These are phyloP conservation scores for Drosophila yakuba DNA, from an alignment of 1,140 invertebrate species.

Conservation along the genomic window DNA sequence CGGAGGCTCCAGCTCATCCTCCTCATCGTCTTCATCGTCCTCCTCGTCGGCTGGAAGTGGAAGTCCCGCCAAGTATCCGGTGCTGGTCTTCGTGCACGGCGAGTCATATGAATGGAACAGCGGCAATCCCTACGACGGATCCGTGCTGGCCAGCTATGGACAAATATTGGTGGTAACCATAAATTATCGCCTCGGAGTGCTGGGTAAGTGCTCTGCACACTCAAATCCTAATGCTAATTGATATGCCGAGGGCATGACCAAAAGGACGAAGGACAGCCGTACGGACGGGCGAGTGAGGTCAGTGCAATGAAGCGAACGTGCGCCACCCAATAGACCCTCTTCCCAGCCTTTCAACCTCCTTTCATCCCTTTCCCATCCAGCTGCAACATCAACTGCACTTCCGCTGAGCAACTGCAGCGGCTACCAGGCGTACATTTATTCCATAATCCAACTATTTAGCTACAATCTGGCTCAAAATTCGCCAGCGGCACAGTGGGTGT, in stretches of 20 bases:
- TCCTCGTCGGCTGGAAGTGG: conserved; percentile 37
- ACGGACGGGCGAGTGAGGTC: conserved; percentile 14
- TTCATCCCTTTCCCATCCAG: neutral
- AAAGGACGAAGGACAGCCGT: conserved; percentile 7
- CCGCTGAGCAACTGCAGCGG: conserved; percentile 26
- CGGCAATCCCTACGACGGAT: conserved; percentile 97
- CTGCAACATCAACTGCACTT: conserved; percentile 53
- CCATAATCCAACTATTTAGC: conserved; percentile 73
- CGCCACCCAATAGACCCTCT: conserved; percentile 14
- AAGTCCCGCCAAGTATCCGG: conserved; percentile 89
- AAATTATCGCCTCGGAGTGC: conserved; percentile 97
- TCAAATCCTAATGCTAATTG: conserved; percentile 75
- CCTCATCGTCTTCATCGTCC: conserved; percentile 41
- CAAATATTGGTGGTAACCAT: conserved; percentile 97
- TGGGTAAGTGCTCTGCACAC: conserved; percentile 90
- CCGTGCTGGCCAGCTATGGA: conserved; percentile 95
- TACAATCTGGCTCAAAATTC: conserved; percentile 23
- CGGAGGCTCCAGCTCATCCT: conserved; percentile 34
- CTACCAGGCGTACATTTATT: conserved; percentile 51
- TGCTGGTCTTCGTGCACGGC: conserved; percentile 97
- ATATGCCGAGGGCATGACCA: conserved; percentile 63
- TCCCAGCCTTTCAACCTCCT: conserved; percentile 41
- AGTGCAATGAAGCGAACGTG: conserved; percentile 62
- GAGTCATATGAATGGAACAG: conserved; percentile 98
- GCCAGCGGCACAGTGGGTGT: conserved; percentile 20